These are phyloP conservation scores for Micropterix aruncella DNA, from an alignment of 2,888 invertebrate species.

Conservation along the genomic window DNA sequence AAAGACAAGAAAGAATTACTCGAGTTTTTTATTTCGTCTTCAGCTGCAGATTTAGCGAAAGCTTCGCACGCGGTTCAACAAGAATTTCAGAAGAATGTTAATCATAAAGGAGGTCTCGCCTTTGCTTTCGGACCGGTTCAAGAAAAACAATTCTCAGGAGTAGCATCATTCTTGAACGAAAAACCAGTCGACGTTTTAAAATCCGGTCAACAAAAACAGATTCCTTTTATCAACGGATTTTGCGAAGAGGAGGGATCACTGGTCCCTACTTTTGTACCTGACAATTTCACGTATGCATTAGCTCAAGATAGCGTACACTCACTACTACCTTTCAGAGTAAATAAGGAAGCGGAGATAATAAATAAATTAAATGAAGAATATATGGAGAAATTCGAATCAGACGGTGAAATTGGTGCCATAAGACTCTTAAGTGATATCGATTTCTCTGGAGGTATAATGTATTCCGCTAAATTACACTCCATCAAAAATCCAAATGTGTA, in stretches of 20 bases:
- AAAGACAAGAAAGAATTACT: not conserved
- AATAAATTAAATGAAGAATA: too few relatives aligned
- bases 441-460: not conserved
- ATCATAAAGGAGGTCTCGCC: not conserved
- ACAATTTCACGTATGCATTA: not conserved
- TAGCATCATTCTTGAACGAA: conserved; percentile 1
- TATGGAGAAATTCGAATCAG: not conserved
- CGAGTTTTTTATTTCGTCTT: conserved; percentile 6
- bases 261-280: not conserved
- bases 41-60: not conserved
- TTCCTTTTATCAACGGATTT: not conserved
- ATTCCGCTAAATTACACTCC: too few relatives aligned
- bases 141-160: conserved; percentile 9
- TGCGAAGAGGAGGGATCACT: not conserved
- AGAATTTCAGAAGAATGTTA: not conserved
- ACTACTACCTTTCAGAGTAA: not conserved
- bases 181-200: not conserved
- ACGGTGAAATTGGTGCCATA: not conserved
- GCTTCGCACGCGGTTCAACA: not conserved
- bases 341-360: not conserved
- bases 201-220: not conserved
- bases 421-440: not conserved
- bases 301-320: not conserved
- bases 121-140: not conserved
- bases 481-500: too few relatives aligned